phyloP scores from a whole-genome alignment of 2,113 vertebrate species.

The Silurus glanis region DNA sequence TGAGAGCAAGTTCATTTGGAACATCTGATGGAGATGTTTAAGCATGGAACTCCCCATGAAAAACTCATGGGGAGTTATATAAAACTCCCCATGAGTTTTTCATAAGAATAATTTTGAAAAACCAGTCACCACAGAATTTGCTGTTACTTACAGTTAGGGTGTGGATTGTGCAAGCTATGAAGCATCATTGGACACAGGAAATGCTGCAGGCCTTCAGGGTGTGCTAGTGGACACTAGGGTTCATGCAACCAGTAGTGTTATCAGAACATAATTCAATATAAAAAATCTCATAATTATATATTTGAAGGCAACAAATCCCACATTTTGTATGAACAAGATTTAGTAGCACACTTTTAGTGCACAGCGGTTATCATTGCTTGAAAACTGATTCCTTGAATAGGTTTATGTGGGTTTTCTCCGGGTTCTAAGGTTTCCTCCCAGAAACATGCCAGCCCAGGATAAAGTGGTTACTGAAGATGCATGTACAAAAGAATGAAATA shows the following conservation, averaged over 20 bases:
- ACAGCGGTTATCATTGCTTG: background rate
- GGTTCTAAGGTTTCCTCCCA: background rate
- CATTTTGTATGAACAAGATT: background rate
- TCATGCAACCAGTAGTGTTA: background rate
- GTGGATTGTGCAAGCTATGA: background rate
- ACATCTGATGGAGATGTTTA: background rate
- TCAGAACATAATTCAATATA: background rate
- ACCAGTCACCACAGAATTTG: background rate
- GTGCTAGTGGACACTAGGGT: background rate
- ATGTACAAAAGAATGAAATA: background rate
- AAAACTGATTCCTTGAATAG: background rate
- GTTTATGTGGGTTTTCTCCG: background rate
- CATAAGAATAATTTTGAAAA: background rate
- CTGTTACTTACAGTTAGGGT: background rate
- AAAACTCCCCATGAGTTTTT: background rate
- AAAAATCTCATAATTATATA: background rate
- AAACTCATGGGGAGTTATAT: too few species aligned
- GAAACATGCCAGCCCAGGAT: background rate
- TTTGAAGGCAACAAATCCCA: background rate
- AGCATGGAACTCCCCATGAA: background rate
- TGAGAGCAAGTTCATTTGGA: background rate
- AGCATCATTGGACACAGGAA: background rate
- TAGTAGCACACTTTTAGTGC: background rate
- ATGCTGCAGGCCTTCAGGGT: background rate
- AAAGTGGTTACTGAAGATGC: background rate